phyloP scores from a whole-genome alignment of 2,888 invertebrate genomes.

The Torymus auratus region DNA sequence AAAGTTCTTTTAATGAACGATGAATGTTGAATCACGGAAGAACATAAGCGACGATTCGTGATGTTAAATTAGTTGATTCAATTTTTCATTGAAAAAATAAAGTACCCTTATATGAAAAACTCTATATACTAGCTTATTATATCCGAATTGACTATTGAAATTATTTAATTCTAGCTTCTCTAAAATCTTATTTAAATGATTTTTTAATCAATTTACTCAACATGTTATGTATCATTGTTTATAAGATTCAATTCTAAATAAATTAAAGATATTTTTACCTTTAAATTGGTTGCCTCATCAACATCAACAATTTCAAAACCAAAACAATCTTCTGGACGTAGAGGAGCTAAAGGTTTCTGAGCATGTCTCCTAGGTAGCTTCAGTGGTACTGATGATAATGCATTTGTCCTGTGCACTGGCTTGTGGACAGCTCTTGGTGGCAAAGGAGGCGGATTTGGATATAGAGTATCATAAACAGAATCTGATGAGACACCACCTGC shows the following conservation, averaged over 20 bases:
- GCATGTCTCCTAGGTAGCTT: slow-evolving; percentile 84
- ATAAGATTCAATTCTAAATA: background rate
- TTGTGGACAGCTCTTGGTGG: slow-evolving; percentile 86
- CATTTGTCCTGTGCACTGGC: slow-evolving; percentile 85
- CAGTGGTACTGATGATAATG: slow-evolving; percentile 80
- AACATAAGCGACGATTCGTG: too few species aligned
- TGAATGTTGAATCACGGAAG: background rate
- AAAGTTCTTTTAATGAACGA: slow-evolving; percentile 1
- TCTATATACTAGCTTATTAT: too few species aligned
- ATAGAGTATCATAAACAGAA: slow-evolving; percentile 67
- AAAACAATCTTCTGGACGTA: slow-evolving; percentile 86
- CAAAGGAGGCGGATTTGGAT: slow-evolving; percentile 79
- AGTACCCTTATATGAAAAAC: too few species aligned
- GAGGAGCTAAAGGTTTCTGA: slow-evolving; percentile 80
- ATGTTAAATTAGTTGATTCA: too few species aligned
- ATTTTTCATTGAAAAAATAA: too few species aligned
- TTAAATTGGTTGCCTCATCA: slow-evolving; percentile 80
- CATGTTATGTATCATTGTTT: background rate
- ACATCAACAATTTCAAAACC: slow-evolving; percentile 91
- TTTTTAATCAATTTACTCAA: too few species aligned
- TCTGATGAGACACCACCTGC: slow-evolving; percentile 69
- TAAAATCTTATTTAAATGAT: too few species aligned
- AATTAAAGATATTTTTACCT: slow-evolving; percentile 62
- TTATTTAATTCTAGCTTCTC: too few species aligned
- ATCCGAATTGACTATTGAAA: too few species aligned